These are phyloP conservation scores for Philonicus albiceps DNA, from an alignment of 2,888 invertebrate genomes.

Conservation along the genomic window DNA sequence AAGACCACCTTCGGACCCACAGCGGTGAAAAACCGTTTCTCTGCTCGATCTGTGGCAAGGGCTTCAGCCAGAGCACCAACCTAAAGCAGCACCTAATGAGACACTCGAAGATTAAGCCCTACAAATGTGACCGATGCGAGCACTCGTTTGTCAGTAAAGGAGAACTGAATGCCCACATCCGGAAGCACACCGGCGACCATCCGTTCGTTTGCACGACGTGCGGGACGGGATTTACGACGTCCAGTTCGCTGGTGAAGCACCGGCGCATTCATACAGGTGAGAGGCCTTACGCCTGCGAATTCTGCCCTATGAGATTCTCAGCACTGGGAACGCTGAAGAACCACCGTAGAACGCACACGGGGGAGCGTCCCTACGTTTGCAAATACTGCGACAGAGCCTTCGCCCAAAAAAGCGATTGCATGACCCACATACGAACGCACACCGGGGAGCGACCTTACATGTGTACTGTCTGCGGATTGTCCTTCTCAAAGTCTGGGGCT, in stretches of 20 bases:
- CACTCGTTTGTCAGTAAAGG: conserved; percentile 64
- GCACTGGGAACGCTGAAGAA: conserved; percentile 69
- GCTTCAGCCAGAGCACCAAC: conserved; percentile 70
- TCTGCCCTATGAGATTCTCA: conserved; percentile 68
- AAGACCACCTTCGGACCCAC: conserved; percentile 68
- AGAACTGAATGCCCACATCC: conserved; percentile 66
- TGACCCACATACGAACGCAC: conserved; percentile 68
- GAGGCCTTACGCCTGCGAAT: conserved; percentile 68
- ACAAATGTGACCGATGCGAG: conserved; percentile 63
- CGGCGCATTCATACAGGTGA: conserved; percentile 69
- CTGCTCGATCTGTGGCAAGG: conserved; percentile 67
- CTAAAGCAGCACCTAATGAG: conserved; percentile 68
- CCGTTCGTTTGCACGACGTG: conserved; percentile 69
- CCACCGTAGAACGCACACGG: conserved; percentile 68
- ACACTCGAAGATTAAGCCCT: conserved; percentile 66
- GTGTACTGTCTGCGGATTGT: conserved; percentile 63
- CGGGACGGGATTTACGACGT: conserved; percentile 68
- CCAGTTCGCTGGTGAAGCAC: conserved; percentile 69
- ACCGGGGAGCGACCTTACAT: conserved; percentile 61
- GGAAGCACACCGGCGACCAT: conserved; percentile 70
- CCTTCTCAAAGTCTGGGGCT: conserved; percentile 66
- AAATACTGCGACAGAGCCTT: conserved; percentile 68
- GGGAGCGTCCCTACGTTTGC: conserved; percentile 67
- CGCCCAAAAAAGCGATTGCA: conserved; percentile 68
- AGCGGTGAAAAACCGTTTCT: conserved; percentile 70